These are phyloP conservation scores for Hapalemur alaotrensis DNA, from an alignment of 2,797 vertebrate genomes.

Conservation along the genomic window DNA sequence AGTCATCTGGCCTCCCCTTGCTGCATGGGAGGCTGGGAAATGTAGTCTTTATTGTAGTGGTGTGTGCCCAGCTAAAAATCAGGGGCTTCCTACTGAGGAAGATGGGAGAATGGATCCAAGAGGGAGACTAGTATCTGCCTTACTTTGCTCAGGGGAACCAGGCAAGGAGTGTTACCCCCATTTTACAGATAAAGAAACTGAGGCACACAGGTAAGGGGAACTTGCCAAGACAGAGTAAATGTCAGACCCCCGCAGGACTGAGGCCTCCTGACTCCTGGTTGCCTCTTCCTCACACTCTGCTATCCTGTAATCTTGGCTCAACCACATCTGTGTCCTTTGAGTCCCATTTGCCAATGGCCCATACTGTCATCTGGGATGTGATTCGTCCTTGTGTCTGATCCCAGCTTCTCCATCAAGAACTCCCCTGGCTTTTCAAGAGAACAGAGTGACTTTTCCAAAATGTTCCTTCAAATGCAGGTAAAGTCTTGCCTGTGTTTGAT, in stretches of 20 bases:
- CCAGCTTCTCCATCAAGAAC: background rate
- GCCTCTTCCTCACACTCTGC: background rate
- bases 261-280: background rate
- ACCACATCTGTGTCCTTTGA: background rate
- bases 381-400: background rate
- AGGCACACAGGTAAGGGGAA: background rate
- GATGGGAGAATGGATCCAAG: background rate
- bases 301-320: background rate
- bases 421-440: background rate
- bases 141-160: background rate
- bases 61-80: background rate
- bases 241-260: background rate
- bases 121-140: background rate
- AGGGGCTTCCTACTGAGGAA: background rate
- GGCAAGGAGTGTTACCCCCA: background rate
- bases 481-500: background rate
- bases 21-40: background rate
- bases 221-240: background rate
- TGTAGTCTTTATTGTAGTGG: background rate
- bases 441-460: background rate
- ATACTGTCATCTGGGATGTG: background rate
- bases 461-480: background rate
- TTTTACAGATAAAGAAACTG: slow-evolving; percentile 56
- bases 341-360: background rate
- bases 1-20: background rate